phyloP scores from a whole-genome alignment of 2,797 vertebrate species.

The Rhynchotus rufescens region DNA sequence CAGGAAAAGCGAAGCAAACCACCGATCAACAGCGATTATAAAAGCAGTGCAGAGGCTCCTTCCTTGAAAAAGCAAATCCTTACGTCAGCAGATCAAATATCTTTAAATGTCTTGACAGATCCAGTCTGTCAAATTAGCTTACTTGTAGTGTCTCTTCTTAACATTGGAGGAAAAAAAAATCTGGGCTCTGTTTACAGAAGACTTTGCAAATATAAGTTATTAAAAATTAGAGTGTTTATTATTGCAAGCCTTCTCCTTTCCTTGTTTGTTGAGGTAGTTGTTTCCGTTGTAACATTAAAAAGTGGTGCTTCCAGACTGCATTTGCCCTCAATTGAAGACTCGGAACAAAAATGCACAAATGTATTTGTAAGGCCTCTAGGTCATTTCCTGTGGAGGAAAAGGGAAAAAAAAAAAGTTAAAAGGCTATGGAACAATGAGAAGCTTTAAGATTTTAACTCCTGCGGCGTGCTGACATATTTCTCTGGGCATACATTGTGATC shows the following conservation, averaged over 20 bases:
- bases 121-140: conserved; percentile 90
- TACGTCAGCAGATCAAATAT: conserved; percentile 68
- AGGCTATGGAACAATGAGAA: conserved; percentile 74
- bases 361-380: conserved; percentile 97
- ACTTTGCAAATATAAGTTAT: conserved; percentile 63
- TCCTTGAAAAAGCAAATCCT: conserved; percentile 74
- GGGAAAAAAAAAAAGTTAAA: conserved; percentile 64
- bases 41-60: conserved; percentile 77
- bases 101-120: conserved; percentile 85
- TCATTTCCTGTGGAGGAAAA: conserved; percentile 90
- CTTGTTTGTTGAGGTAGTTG: conserved; percentile 94
- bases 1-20: conserved; percentile 73
- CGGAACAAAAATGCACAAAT: conserved; percentile 88
- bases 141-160: conserved; percentile 75
- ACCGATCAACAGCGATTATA: conserved; percentile 91
- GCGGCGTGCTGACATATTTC: background rate
- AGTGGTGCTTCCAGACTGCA: conserved; percentile 87
- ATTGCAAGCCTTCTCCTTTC: conserved; percentile 81
- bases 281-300: conserved; percentile 87
- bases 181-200: conserved; percentile 65
- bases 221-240: conserved; percentile 73
- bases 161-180: conserved; percentile 50
- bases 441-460: conserved; percentile 61
- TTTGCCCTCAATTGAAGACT: conserved; percentile 82
- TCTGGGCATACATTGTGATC: background rate